Evolutionary conservation across 2,113 vertebrate species (phyloP).

Genomic region (Alouatta palliata): DNA sequence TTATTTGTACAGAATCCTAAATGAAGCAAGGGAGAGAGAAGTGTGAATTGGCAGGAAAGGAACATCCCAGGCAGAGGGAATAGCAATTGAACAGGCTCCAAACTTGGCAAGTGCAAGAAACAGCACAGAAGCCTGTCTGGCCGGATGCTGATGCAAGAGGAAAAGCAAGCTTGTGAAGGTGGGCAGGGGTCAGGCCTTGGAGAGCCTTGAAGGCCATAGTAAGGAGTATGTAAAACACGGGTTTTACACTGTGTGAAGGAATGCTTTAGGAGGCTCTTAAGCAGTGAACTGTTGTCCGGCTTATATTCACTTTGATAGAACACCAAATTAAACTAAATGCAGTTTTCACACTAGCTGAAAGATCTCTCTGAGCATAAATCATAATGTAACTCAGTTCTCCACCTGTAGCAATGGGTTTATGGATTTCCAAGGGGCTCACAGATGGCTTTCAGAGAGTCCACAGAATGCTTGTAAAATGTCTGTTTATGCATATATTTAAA

Average conservation of each 20-base stretch:
- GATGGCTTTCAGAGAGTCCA: background rate
- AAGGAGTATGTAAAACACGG: background rate
- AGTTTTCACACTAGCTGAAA: background rate
- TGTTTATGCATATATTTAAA: background rate
- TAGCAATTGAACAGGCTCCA: background rate
- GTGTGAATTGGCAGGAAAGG: background rate
- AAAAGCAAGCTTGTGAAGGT: background rate
- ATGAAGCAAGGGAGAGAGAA: background rate
- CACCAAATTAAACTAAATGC: background rate
- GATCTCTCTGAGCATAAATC: conserved; percentile 4
- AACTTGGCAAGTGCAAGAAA: background rate
- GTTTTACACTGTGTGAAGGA: background rate
- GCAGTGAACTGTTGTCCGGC: background rate
- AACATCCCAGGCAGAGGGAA: background rate
- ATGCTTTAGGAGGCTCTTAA: background rate
- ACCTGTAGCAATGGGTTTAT: background rate
- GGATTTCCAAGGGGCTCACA: background rate
- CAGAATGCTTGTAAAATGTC: background rate
- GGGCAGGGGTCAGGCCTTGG: background rate
- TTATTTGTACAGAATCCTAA: background rate
- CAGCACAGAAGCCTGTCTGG: background rate
- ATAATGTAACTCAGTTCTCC: background rate
- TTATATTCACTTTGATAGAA: background rate
- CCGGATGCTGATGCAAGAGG: background rate
- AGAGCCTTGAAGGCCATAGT: background rate